Evolutionary conservation across 2,888 invertebrate species (phyloP), one percentile per base, ranked within the genome.

Genomic region (Chalcis sispes): DNA sequence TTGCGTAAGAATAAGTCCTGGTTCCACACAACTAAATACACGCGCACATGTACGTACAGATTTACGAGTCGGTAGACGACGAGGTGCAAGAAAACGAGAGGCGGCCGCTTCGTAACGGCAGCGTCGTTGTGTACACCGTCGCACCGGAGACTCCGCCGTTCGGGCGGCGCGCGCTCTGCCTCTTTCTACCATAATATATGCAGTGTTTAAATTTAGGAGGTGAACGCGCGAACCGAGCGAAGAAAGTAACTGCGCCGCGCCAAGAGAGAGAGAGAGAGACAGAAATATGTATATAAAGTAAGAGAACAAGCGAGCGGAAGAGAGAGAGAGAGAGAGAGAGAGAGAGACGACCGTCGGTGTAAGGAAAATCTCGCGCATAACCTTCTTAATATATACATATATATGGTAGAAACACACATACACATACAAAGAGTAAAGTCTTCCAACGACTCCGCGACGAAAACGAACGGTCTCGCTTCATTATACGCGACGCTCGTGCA

Each of bases 401-500:
- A 40, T 64, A 27, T 54, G 18, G 1, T 46, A 48, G 18, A 46
- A 18, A 36, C 25, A 70, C 2, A 36, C 10, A 36, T 36, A 36
- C 36, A 36, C 36, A 7, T 36, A 1, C 13, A 29, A 32, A 20
- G 46, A 8, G 32, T 4, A 29, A 71, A 36, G 23, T 69, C 29
- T 36, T 32, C 54, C 54, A 40, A 40, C 20, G 10, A 23, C 46
- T 32, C 58, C n/a, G 23, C 46, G 52, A 36, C 50, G 70, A 72
- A 82, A 85, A 83, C 83, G 83, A 85, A 85, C 85, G 84, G 83
- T 83, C 85, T 83, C 83, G 88, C 87, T 88, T 88, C 88, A 87
- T 88, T 88, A 88, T 88, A 86, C 85, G 84, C 85, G 85, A 86
- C 84, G 86, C 84, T 87, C 67, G 59, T 83, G 84, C 82, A 87